Percentiles rank a stretch among this genome's conserved stretches.
Conservation (phyloP, 37 sponge, comb jelly and placozoan genomes). For the Cliona cf. orientalis region DNA sequence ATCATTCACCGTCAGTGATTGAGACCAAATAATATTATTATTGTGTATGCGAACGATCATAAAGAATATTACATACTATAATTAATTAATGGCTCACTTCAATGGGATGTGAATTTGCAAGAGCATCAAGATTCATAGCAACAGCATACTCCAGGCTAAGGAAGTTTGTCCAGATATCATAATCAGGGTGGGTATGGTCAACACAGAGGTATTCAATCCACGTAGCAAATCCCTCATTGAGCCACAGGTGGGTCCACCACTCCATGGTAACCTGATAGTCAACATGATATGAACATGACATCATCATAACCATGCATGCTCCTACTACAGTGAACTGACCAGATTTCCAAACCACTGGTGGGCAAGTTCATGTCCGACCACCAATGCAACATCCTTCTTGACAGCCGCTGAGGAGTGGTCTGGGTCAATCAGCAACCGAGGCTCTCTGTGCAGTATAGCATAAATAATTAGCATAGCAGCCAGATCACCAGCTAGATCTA, state of each 20-base stretch:
- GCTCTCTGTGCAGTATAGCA: conserved; percentile 73
- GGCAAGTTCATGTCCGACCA: conserved; percentile 79
- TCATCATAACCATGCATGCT: background rate
- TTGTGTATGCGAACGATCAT: background rate
- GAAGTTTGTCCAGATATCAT: conserved; percentile 94
- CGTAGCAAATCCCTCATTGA: conserved; percentile 96
- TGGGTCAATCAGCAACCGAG: conserved; percentile 83
- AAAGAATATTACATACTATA: no score
- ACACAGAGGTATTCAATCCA: conserved; percentile 96
- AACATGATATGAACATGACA: conserved; percentile 3
- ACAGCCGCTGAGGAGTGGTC: conserved; percentile 59
- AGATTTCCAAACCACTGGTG: conserved; percentile 94
- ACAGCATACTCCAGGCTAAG: conserved; percentile 65
- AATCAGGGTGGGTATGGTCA: conserved; percentile 91
- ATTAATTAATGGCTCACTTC: conserved; percentile 40
- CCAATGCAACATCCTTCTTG: conserved; percentile 89
- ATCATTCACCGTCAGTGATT: no score
- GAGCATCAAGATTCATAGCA: conserved; percentile 85
- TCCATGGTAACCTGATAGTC: conserved; percentile 86
- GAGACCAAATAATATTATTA: background rate
- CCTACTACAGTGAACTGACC: conserved; percentile 60
- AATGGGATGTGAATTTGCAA: conserved; percentile 86
- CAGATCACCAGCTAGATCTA: no score
- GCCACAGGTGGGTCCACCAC: conserved; percentile 98
- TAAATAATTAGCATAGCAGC: no score